These are phyloP conservation scores for Drosophila albomicans DNA, from an alignment of 1,140 invertebrate species.

Conservation along the genomic window DNA sequence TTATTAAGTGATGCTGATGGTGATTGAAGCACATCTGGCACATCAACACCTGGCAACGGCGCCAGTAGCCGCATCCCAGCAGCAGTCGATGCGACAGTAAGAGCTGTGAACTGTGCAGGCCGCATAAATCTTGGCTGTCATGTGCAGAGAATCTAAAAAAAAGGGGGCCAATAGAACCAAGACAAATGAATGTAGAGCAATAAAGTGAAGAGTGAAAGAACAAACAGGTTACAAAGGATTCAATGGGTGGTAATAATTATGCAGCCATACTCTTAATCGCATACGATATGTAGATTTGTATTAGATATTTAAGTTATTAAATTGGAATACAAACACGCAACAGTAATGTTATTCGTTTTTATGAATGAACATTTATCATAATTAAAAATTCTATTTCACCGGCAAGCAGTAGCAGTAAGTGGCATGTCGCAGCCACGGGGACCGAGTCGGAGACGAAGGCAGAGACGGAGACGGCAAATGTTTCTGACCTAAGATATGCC, in stretches of 20 bases:
- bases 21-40: constrained; percentile 78
- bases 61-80: no score
- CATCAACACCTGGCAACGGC: constrained; percentile 68
- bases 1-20: constrained; percentile 81
- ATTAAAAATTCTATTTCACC: constrained; percentile 72
- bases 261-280: constrained; percentile 41
- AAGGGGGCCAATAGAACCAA: neutral
- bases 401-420: constrained; percentile 15
- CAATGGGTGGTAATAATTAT: constrained; percentile 58
- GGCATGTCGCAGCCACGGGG: constrained; percentile 20
- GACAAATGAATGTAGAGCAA: neutral
- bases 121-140: constrained; percentile 74
- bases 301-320: constrained; percentile 21
- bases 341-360: constrained; percentile 72
- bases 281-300: constrained; percentile 7
- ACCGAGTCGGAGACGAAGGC: constrained; percentile 8
- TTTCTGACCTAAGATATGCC: constrained; percentile 81
- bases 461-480: constrained; percentile 23
- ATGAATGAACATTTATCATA: constrained; percentile 82
- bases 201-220: constrained; percentile 6
- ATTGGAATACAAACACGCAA: constrained; percentile 70
- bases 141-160: constrained; percentile 38
- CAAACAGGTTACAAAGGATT: constrained; percentile 22
- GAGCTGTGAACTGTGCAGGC: constrained; percentile 22
- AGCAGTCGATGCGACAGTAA: constrained; percentile 1